Evolutionary conservation across 2,888 invertebrate species (phyloP).

Genomic region (Galerucella nymphaeae): DNA sequence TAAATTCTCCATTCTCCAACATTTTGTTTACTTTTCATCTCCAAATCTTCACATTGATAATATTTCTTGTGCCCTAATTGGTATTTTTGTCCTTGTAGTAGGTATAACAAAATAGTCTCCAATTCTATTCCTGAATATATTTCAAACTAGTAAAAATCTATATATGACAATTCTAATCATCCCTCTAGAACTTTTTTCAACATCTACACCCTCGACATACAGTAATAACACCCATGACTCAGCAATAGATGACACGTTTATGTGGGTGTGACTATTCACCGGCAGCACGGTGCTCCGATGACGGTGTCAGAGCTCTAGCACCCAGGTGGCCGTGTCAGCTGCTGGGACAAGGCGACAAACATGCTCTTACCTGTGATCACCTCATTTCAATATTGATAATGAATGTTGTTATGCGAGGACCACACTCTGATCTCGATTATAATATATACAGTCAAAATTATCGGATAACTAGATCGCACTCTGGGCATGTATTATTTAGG

Average conservation of each 20-base stretch:
- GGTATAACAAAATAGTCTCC: too few relatives aligned
- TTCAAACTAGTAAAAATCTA: not conserved
- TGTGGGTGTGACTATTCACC: constrained; percentile 29
- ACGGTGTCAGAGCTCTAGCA: constrained; percentile 53
- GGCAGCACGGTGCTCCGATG: constrained; percentile 14
- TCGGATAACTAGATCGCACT: constrained; percentile 26
- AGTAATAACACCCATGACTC: constrained; percentile 60
- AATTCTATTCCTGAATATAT: too few relatives aligned
- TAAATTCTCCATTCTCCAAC: too few relatives aligned
- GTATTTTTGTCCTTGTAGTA: too few relatives aligned
- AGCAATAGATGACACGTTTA: constrained; percentile 54
- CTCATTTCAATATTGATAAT: constrained; percentile 63
- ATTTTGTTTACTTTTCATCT: too few relatives aligned
- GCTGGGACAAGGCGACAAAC: constrained; percentile 60
- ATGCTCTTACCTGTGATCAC: constrained; percentile 57
- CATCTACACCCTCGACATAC: constrained; percentile 34
- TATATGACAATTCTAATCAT: constrained; percentile 6
- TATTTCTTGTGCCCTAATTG: too few relatives aligned
- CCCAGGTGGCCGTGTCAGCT: constrained; percentile 65
- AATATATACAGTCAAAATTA: constrained; percentile 30
- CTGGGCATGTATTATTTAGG: not conserved
- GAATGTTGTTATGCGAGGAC: constrained; percentile 57
- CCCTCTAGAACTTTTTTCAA: not conserved
- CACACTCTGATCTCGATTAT: constrained; percentile 51
- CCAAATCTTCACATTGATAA: too few relatives aligned